Percentiles rank a stretch among this genome's conserved stretches.
Conservation (phyloP, 1,140 invertebrate species). For the Pseudomyrmex sp. region DNA sequence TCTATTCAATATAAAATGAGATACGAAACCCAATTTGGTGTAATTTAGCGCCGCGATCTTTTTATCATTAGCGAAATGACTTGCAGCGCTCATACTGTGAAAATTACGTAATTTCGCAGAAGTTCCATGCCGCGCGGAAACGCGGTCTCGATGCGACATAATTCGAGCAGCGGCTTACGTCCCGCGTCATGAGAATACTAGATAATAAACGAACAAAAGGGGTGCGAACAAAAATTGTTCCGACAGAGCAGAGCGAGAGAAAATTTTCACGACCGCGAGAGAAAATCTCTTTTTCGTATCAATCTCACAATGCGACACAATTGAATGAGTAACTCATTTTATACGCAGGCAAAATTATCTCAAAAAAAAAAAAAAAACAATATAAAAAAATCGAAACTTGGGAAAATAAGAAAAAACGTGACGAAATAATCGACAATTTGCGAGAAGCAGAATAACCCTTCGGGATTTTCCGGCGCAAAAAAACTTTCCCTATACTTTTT, state of each 20-base stretch:
- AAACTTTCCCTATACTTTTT: constrained; percentile 15
- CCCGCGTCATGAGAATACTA: not conserved
- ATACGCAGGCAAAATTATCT: not conserved
- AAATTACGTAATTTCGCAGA: constrained; percentile 61
- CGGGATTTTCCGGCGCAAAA: not conserved
- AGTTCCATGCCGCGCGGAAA: constrained; percentile 51
- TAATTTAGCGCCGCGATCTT: constrained; percentile 23
- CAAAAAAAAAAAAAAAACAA: too few relatives aligned
- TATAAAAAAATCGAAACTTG: too few relatives aligned
- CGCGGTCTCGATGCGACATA: constrained; percentile 51
- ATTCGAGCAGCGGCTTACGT: constrained; percentile 56
- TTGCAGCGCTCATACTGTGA: constrained; percentile 53
- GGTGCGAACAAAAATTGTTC: constrained; percentile 17
- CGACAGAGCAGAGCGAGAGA: constrained; percentile 1
- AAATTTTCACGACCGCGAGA: constrained; percentile 12
- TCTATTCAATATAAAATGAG: not conserved
- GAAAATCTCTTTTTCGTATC: not conserved
- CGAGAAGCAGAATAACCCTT: too few relatives aligned
- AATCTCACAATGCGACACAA: not conserved
- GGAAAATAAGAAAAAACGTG: too few relatives aligned
- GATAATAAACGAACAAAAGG: constrained; percentile 60
- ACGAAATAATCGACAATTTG: too few relatives aligned
- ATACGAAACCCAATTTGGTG: constrained; percentile 15
- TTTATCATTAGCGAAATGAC: constrained; percentile 18
- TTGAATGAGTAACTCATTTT: not conserved